A percentile compares a stretch with the other conserved stretches of the same genome.
These are phyloP conservation scores for Sceliomorpha sp. DNA, from an alignment of 2,888 invertebrate species.

Conservation along the genomic window DNA sequence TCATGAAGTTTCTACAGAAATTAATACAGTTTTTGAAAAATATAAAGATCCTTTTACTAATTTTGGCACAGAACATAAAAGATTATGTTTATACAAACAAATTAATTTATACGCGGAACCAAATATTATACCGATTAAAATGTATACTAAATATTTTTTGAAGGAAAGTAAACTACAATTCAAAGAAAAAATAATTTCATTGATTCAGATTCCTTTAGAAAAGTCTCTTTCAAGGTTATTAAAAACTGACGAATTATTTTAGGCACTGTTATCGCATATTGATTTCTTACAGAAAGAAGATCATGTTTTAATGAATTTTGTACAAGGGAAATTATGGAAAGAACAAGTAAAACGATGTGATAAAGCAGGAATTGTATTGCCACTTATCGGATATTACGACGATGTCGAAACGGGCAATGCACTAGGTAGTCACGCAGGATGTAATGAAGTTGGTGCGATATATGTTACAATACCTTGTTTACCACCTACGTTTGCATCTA, in stretches of 20 bases:
- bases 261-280: constrained; percentile 15
- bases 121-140: not conserved
- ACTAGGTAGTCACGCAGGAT: constrained; percentile 20
- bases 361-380: constrained; percentile 17
- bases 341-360: constrained; percentile 6
- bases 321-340: constrained; percentile 25
- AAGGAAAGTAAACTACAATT: not conserved
- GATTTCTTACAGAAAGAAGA: constrained; percentile 16
- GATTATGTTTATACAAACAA: constrained; percentile 7
- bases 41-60: constrained; percentile 9
- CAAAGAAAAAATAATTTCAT: not conserved
- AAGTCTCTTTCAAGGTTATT: constrained; percentile 8
- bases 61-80: constrained; percentile 9
- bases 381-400: constrained; percentile 20
- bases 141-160: not conserved
- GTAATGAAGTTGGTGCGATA: constrained; percentile 22
- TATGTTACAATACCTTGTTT: constrained; percentile 32
- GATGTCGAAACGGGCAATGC: constrained; percentile 23
- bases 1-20: no score
- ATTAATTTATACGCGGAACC: constrained; percentile 12
- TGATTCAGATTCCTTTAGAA: constrained; percentile 7
- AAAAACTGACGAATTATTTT: constrained; percentile 15
- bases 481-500: constrained; percentile 23
- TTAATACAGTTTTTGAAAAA: constrained; percentile 2
- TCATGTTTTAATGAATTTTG: constrained; percentile 11